Evolutionary conservation across 2,113 vertebrate species (phyloP).

Genomic region (Corythornis cristatus): DNA sequence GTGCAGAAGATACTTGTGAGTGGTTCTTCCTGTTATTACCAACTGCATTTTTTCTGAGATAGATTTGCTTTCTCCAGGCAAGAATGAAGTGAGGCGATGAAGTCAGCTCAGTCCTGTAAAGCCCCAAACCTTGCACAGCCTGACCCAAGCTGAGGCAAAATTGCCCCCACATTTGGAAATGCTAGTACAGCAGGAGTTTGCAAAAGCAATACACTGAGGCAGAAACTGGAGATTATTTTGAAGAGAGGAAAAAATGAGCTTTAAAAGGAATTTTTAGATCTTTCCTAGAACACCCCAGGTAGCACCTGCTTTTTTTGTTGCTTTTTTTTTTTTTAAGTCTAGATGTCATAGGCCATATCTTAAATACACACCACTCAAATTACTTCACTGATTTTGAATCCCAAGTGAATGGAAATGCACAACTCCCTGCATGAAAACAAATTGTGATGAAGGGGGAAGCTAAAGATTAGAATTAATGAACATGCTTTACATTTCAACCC

Average conservation of each 20-base stretch:
- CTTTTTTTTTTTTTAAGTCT: not conserved
- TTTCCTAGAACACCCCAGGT: not conserved
- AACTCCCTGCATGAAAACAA: constrained; percentile 55
- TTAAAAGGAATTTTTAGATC: not conserved
- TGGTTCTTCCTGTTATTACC: not conserved
- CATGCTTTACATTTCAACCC: constrained; percentile 14
- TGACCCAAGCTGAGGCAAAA: not conserved
- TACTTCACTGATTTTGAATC: constrained; percentile 34
- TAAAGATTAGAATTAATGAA: constrained; percentile 27
- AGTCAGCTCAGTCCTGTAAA: not conserved
- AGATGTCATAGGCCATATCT: not conserved
- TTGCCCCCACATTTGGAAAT: not conserved
- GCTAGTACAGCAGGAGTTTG: not conserved
- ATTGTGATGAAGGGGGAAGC: constrained; percentile 21
- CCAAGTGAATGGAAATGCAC: not conserved
- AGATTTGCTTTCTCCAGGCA: constrained; percentile 25
- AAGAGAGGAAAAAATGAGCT: not conserved
- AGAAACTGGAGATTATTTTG: not conserved
- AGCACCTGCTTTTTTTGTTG: not conserved
- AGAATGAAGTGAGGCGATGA: constrained; percentile 10
- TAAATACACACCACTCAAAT: constrained; percentile 30
- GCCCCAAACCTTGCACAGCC: not conserved
- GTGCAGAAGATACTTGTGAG: not conserved
- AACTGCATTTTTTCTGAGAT: constrained; percentile 14
- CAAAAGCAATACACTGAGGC: not conserved